Conservation (phyloP, 2,888 invertebrate genomes). For the Beris morrisii region DNA sequence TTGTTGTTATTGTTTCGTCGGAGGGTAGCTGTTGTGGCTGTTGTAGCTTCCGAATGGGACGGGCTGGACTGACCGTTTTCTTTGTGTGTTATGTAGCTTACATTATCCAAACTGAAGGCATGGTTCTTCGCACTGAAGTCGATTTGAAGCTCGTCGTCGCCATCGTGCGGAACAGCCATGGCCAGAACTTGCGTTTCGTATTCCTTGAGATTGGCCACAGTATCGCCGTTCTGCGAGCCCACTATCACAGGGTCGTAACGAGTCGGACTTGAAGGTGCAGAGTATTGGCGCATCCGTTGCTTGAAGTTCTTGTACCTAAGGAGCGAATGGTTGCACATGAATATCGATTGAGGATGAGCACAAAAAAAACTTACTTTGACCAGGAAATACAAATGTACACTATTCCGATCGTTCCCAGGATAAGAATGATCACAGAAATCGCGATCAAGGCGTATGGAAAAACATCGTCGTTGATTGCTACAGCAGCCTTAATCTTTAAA, state of each 20-base stretch:
- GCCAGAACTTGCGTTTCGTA: constrained; percentile 93
- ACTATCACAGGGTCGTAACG: constrained; percentile 71
- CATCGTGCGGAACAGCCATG: constrained; percentile 88
- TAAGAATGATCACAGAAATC: constrained; percentile 84
- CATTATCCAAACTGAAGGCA: constrained; percentile 84
- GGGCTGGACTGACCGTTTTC: constrained; percentile 74
- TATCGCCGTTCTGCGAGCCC: constrained; percentile 55
- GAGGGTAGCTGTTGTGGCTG: constrained; percentile 71
- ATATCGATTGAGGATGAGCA: neutral
- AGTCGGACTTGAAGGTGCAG: constrained; percentile 63
- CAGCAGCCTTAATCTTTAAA: constrained; percentile 57
- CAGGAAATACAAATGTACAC: constrained; percentile 92
- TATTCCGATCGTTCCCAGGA: constrained; percentile 85
- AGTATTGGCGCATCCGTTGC: constrained; percentile 77
- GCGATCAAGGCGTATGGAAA: constrained; percentile 88
- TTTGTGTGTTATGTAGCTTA: constrained; percentile 85
- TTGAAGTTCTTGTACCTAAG: constrained; percentile 83
- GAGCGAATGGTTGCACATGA: neutral
- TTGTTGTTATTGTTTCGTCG: constrained; percentile 50
- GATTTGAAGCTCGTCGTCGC: constrained; percentile 77
- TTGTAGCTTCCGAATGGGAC: constrained; percentile 79
- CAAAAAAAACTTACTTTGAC: constrained; percentile 69
- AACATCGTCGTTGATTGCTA: constrained; percentile 67
- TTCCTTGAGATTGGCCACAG: constrained; percentile 73
- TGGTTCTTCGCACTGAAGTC: constrained; percentile 87